Conservation (phyloP, 2,888 invertebrate genomes). For the Agrilus biguttatus region DNA sequence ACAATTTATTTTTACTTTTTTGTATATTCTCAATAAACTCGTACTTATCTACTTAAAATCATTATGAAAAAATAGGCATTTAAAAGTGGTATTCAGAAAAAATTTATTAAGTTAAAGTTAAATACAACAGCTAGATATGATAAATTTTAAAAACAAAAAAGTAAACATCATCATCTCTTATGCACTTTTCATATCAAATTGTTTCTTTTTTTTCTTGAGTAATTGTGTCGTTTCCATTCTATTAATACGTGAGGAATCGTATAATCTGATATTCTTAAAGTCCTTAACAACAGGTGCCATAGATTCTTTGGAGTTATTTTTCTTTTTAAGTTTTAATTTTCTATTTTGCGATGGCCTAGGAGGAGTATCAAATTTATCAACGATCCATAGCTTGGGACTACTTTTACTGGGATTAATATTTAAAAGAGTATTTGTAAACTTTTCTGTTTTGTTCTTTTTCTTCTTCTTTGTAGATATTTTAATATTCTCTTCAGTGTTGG, state of each 20-base stretch:
- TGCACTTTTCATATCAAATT: not conserved
- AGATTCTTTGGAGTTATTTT: constrained; percentile 2
- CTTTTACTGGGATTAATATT: no score
- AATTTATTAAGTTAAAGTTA: not conserved
- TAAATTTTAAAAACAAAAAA: not conserved
- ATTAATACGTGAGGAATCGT: constrained; percentile 16
- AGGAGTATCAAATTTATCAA: constrained; percentile 6
- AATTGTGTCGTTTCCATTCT: constrained; percentile 17
- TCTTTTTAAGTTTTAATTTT: constrained; percentile 2
- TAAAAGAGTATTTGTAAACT: not conserved
- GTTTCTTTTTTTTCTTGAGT: constrained; percentile 15
- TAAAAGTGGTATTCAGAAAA: not conserved
- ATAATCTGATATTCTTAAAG: constrained; percentile 23
- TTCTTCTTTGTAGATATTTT: not conserved
- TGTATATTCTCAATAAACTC: no score
- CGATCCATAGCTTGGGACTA: no score
- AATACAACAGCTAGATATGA: not conserved
- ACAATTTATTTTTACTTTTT: no score
- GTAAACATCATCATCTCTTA: no score
- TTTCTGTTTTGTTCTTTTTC: not conserved
- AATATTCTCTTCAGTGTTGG: not conserved
- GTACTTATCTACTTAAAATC: no score
- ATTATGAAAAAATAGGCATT: no score
- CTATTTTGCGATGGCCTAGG: constrained; percentile 4
- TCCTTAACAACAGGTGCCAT: constrained; percentile 15